Evolutionary conservation across 2,113 vertebrate genomes (phyloP), one percentile per base, ranked within the genome.

Genomic region (Hemicordylus capensis): DNA sequence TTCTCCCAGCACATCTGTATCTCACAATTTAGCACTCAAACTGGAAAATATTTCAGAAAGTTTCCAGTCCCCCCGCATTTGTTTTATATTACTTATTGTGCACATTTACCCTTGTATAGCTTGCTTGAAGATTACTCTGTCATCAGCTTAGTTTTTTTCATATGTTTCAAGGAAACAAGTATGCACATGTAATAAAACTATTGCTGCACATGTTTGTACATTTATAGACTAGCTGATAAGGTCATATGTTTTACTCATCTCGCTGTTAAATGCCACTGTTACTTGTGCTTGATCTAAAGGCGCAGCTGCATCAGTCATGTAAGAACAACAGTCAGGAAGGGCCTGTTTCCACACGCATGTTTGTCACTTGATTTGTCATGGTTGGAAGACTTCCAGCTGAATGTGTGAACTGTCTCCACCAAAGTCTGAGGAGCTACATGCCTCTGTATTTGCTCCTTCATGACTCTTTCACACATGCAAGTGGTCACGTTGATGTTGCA

Each of bases 211-310:
- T 89, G 90, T 93, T 94, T 93, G 63, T 91, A 89, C 84, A 67
- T 94, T 88, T 85, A 54, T 75, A 87, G 92, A 86, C 69, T 86
- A 81, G 84, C 81, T 89, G 90, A 86, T 89, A 89, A 11, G n/a
- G 91, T 87, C 90, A 88, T 76, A 80, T 90, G 80, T 94, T 93
- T 91, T 91, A 90, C 82, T 92, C 85, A 92, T 91, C 85, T 85
- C 24, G n/a, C 78, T 90, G 73, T 77, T 90, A 87, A 92, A 87
- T 59, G 12, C 73, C 84, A 92, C 92, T 95, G 87, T 91, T 87
- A 8, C 67, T 83, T 90, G 24, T n/a, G 79, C 78, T 87, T 84
- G 69, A 86, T 76, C 76, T 87, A 70, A 51, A 86, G 87, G 84
- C 89, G 91, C 89, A 87, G 90, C 88, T 91, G 75, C 89, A 89